Conservation (phyloP, 2,888 invertebrate species). For the Ormyrus labotus region DNA sequence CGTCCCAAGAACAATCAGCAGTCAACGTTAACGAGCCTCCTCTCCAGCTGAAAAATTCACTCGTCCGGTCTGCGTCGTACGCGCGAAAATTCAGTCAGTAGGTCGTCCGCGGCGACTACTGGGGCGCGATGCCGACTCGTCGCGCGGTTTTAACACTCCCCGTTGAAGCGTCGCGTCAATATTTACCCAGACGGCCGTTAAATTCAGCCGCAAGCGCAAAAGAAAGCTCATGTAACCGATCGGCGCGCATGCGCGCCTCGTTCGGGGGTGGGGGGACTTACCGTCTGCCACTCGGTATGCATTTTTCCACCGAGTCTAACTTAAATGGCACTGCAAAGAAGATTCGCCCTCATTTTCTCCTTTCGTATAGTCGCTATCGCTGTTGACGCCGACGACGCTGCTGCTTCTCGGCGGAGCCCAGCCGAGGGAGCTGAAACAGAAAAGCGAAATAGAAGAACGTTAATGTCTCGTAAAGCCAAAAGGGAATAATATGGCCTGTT, state of each 20-base stretch:
- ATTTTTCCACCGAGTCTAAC: slow-evolving; percentile 61
- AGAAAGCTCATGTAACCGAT: too few relatives aligned
- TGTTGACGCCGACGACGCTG: background rate
- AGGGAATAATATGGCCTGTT: background rate
- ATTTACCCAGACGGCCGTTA: too few relatives aligned
- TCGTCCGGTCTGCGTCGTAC: background rate
- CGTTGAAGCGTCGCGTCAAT: too few relatives aligned
- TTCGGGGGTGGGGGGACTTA: slow-evolving; percentile 58
- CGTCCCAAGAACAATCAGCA: too few relatives aligned
- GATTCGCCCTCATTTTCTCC: slow-evolving; percentile 66
- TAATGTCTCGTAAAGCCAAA: slow-evolving; percentile 34
- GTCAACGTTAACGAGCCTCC: background rate
- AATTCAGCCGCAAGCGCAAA: too few relatives aligned
- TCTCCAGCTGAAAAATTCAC: background rate
- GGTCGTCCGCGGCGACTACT: slow-evolving; percentile 3
- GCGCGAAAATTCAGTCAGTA: slow-evolving; percentile 48
- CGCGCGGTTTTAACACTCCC: background rate
- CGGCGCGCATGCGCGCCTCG: background rate
- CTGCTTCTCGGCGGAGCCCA: slow-evolving; percentile 3
- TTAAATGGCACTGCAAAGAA: slow-evolving; percentile 61
- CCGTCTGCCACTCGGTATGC: slow-evolving; percentile 73
- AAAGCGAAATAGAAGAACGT: slow-evolving; percentile 37
- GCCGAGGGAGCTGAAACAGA: slow-evolving; percentile 33
- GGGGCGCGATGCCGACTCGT: background rate
- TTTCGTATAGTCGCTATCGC: background rate